Evolutionary conservation across 2,113 vertebrate species (phyloP).

Genomic region (Pampusana beccarii): DNA sequence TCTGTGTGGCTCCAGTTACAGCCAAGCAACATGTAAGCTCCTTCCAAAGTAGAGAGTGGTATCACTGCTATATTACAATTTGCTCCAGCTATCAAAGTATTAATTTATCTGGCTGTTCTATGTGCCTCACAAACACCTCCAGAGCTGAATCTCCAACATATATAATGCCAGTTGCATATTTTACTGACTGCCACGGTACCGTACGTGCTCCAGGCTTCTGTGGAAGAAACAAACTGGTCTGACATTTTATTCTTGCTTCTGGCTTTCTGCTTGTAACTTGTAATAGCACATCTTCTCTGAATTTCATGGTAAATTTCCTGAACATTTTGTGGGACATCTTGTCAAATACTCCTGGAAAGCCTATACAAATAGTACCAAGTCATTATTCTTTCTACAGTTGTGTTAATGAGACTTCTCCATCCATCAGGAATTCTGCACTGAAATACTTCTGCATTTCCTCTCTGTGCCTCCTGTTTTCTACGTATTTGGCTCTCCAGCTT

Average conservation of each 20-base stretch:
- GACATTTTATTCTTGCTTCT: background rate
- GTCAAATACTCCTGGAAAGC: background rate
- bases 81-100: background rate
- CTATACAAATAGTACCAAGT: background rate
- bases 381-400: accelerated
- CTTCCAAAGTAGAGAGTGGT: background rate
- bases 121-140: background rate
- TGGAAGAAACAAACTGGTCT: background rate
- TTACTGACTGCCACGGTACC: background rate
- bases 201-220: background rate
- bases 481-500: background rate
- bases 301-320: background rate
- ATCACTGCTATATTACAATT: background rate
- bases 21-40: background rate
- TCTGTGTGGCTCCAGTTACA: background rate
- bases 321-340: background rate
- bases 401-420: background rate
- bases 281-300: background rate
- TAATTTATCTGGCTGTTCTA: background rate
- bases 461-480: accelerated
- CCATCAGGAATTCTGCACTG: background rate
- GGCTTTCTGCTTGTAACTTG: background rate
- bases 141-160: background rate
- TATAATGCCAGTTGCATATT: background rate
- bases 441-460: background rate